Conservation (phyloP, 2,888 invertebrate genomes). For the Elaeidobius kamerunicus region DNA sequence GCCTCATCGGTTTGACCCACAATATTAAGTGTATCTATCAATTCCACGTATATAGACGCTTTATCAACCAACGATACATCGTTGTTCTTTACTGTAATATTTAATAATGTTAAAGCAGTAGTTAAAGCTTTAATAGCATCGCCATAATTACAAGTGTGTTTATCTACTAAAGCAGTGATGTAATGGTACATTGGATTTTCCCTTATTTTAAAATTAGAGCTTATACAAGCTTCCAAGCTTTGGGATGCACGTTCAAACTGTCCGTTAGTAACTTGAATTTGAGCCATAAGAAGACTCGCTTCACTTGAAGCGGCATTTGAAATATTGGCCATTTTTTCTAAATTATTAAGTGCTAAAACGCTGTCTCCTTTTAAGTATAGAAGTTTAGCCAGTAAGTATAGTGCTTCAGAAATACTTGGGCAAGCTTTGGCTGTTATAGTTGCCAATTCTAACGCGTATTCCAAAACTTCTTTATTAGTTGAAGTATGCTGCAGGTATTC, state of each 20-base stretch:
- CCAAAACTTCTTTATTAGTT: slow-evolving; percentile 24
- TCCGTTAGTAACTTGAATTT: slow-evolving; percentile 72
- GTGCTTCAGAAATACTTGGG: slow-evolving; percentile 70
- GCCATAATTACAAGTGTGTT: slow-evolving; percentile 62
- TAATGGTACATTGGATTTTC: slow-evolving; percentile 90
- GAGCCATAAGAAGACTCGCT: slow-evolving; percentile 81
- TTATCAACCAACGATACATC: slow-evolving; percentile 68
- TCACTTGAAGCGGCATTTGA: slow-evolving; percentile 78
- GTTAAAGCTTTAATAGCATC: slow-evolving; percentile 73
- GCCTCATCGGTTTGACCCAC: slow-evolving; percentile 76
- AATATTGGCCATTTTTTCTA: slow-evolving; percentile 70
- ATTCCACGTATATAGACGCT: slow-evolving; percentile 82
- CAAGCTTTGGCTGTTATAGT: slow-evolving; percentile 73
- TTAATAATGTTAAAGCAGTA: slow-evolving; percentile 68
- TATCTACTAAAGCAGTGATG: slow-evolving; percentile 78
- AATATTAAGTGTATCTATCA: slow-evolving; percentile 72
- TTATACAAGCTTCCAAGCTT: slow-evolving; percentile 80
- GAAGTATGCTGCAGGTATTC: slow-evolving; percentile 72
- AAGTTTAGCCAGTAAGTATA: slow-evolving; percentile 72
- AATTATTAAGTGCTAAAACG: slow-evolving; percentile 64
- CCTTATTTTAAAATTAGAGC: slow-evolving; percentile 88
- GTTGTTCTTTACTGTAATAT: slow-evolving; percentile 50
- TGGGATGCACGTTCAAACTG: slow-evolving; percentile 77
- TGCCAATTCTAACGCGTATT: slow-evolving; percentile 50
- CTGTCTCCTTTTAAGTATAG: slow-evolving; percentile 79